Evolutionary conservation across 1,140 invertebrate species (phyloP).

Genomic region (Doryteuthis pealeii): DNA sequence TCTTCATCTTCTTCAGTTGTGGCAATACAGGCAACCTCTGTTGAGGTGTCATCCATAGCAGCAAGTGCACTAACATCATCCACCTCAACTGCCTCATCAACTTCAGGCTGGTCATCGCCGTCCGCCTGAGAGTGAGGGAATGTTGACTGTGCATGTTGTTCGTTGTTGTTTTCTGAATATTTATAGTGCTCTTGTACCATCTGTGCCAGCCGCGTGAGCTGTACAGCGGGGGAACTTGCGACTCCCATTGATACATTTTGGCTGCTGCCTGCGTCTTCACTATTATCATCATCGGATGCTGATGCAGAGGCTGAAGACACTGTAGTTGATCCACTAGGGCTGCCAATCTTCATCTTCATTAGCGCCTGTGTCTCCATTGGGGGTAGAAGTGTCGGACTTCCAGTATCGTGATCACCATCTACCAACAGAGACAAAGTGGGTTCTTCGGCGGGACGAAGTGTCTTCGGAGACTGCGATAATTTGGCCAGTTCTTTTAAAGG

Average conservation of each 20-base stretch:
- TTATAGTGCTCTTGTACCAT: conserved; percentile 52
- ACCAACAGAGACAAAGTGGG: conserved; percentile 46
- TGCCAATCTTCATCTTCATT: not conserved
- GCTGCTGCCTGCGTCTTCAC: not conserved
- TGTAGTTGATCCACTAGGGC: conserved; percentile 8
- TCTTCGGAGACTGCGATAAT: conserved; percentile 40
- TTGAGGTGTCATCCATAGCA: no score
- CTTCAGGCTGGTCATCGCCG: not conserved
- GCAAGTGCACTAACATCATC: not conserved
- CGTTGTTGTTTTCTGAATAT: conserved; percentile 26
- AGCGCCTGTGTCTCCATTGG: conserved; percentile 31
- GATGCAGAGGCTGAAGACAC: not conserved
- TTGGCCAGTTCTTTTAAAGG: conserved; percentile 34
- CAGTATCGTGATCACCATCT: conserved; percentile 17
- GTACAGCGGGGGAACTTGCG: conserved; percentile 33
- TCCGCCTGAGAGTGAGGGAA: not conserved
- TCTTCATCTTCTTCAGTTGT: no score
- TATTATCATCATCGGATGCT: not conserved
- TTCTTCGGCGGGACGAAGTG: conserved; percentile 41
- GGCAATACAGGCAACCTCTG: no score
- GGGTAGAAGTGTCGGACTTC: conserved; percentile 36
- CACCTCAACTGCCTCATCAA: not conserved
- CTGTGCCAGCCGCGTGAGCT: conserved; percentile 52
- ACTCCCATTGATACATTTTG: conserved; percentile 8
- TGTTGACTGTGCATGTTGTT: not conserved